Base-by-base conservation (phyloP, 2,888 invertebrate species). In the Seladonia tumulorum region DNA sequence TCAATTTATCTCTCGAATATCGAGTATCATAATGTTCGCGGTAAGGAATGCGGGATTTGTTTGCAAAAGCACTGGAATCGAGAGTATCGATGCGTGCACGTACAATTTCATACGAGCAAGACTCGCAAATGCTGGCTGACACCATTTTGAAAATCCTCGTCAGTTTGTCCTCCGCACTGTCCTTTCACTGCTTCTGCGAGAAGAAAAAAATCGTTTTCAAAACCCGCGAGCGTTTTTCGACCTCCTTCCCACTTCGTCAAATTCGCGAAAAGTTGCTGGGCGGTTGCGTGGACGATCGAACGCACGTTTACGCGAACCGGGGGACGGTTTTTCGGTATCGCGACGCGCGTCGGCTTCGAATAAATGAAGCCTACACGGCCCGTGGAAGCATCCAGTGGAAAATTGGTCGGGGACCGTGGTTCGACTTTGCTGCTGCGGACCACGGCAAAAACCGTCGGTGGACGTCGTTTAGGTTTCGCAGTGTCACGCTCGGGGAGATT, bases 401-500 rank as follows among this genome's bases (percentile, higher is more conserved):
- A 90, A 90, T 90, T 87, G 85, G 74, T 60, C 81, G 79, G 76
- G 76, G 76, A 49, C 71, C 68, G 49, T 25, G 57, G 70, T 73
- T 78, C 66, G 70, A 73, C 60, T 79, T 63, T 53, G 63, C 75
- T 63, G 14, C n/a, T 5, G 18, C 74, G 74, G 53, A 29, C 29
- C 68, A 60, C 71, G 71, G 39, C 86, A 89, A 89, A 89, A 89
- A 89, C 82, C 73, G 35, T 14, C 35, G 49, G 57, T 72, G 87
- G 76, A 83, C 79, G 78, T 82, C 85, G 82, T 81, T 86, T 70
- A 66, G 63, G 81, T 84, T 90, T 66, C 79, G 90, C 90, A 84
- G 66, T 73, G 90, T 90, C 89, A 90, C 90, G 87, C 45, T 72
- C 87, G 75, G 60, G 49, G 72, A 80, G 80, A 77, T 68, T 35